Evolutionary conservation across 2,888 invertebrate genomes (phyloP).

Genomic region (Agrotis clavis): DNA sequence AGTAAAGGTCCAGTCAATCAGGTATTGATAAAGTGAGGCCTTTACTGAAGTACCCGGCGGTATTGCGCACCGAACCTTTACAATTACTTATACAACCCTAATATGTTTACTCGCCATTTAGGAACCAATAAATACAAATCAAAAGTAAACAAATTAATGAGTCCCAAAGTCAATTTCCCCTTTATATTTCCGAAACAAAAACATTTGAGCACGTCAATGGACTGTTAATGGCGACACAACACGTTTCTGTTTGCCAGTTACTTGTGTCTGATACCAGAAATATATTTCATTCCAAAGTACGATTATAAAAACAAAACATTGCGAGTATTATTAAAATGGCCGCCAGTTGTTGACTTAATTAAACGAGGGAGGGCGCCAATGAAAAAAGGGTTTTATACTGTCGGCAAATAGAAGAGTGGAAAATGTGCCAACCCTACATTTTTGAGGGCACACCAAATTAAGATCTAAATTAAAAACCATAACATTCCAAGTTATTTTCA

Average conservation of each 20-base stretch:
- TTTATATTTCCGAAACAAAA: constrained; percentile 41
- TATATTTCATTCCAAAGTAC: constrained; percentile 33
- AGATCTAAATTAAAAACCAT: constrained; percentile 71
- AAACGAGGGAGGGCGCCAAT: constrained; percentile 70
- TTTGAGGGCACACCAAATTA: constrained; percentile 69
- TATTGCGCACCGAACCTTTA: neutral
- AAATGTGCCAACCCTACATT: constrained; percentile 53
- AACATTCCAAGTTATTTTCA: constrained; percentile 52
- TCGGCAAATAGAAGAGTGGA: constrained; percentile 63
- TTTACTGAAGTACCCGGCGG: too few species aligned
- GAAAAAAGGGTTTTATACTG: constrained; percentile 73
- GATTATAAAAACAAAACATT: constrained; percentile 54
- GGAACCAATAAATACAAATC: constrained; percentile 22
- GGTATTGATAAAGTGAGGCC: too few species aligned
- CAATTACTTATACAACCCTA: neutral
- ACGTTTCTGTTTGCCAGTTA: constrained; percentile 31
- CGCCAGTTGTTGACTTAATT: constrained; percentile 76
- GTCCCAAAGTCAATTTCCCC: constrained; percentile 9
- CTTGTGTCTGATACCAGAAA: constrained; percentile 20
- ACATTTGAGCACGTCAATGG: constrained; percentile 17
- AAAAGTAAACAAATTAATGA: constrained; percentile 32
- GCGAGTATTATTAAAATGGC: constrained; percentile 67
- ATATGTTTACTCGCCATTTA: neutral
- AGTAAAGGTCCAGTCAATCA: too few species aligned
- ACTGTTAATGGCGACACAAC: constrained; percentile 33